Base-by-base conservation (phyloP, 2,888 invertebrate genomes). In the Machimus atricapillus region DNA sequence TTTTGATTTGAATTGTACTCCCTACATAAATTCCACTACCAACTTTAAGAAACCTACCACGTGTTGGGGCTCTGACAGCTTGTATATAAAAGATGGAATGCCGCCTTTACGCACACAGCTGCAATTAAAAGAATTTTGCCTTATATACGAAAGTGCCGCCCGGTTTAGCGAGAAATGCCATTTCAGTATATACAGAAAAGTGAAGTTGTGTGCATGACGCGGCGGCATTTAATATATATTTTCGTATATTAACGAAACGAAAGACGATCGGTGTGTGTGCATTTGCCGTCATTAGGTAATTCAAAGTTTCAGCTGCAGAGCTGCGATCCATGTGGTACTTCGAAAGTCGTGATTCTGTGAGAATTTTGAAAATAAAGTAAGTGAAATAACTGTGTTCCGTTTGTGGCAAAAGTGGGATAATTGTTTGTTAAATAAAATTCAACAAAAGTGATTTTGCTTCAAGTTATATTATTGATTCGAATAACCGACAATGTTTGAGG, bases 231-330 rank as follows among this genome's bases (percentile, higher is more conserved):
- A 7, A 7, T 7, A n/a, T n/a, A 6, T 52, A 16, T 46, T 46
- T 12, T 52, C 46, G 46, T 52, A 40, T 40, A 40, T 31, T 0
- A 12, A 8, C 40, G 52, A 52, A 52, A 7, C 0, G 6, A 52
- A 2, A 6, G 7, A 1, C 5, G 1, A n/a, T 52, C 19, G 12
- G 31, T 74, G 31, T 74, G 31, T 74, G n/a, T 74, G 16, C 31
- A 23, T 34, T 34, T 16, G 23, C 87, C 87, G 40, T 90, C 66
- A 58, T 58, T 82, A 82, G 66, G 23, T 82, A 81, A 58, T 34
- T 82, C 58, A 78, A 27, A 52, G 52, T 82, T 58, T 78, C 78
- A 43, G 43, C 56, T 66, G 37, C 37, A 76, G 76, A 34, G 58
- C 82, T 66, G 82, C 58, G 81, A 56, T 66, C 79, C 79, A 79